These are phyloP conservation scores for Drosophila koepferae DNA, from an alignment of 2,888 invertebrate species.

Conservation along the genomic window DNA sequence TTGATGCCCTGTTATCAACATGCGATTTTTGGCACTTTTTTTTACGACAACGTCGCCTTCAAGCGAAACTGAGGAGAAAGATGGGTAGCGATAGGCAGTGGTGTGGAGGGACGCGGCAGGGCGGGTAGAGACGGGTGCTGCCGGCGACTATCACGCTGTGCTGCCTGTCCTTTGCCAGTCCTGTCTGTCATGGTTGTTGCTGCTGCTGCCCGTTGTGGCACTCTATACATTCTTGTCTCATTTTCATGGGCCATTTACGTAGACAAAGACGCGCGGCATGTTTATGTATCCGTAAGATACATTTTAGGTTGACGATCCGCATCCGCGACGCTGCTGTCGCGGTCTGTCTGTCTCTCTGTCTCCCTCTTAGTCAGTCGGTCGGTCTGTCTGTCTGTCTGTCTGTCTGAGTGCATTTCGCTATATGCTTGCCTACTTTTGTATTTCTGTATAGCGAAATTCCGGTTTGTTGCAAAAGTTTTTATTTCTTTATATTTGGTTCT, in stretches of 20 bases:
- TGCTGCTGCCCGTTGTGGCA: constrained; percentile 42
- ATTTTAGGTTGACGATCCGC: constrained; percentile 61
- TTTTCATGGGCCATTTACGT: constrained; percentile 81
- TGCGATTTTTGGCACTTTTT: constrained; percentile 73
- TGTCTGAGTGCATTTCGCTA: constrained; percentile 49
- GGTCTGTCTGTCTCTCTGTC: constrained; percentile 16
- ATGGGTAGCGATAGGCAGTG: not conserved
- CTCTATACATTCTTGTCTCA: constrained; percentile 69
- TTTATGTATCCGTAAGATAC: constrained; percentile 78
- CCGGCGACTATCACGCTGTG: constrained; percentile 67
- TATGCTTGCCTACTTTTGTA: constrained; percentile 24
- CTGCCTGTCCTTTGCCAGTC: constrained; percentile 42
- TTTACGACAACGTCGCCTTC: constrained; percentile 58
- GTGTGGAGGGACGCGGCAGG: no score
- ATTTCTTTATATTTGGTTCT: constrained; percentile 22
- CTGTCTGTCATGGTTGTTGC: constrained; percentile 26
- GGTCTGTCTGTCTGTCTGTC: not conserved
- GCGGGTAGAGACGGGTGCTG: not conserved
- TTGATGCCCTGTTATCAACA: constrained; percentile 69
- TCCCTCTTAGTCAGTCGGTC: constrained; percentile 1
- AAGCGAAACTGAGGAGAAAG: constrained; percentile 26
- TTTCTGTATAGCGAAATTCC: constrained; percentile 56
- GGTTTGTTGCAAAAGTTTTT: constrained; percentile 66
- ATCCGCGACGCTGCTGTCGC: constrained; percentile 39
- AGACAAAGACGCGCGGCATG: constrained; percentile 75